These are phyloP conservation scores for Dinothrombium tinctorium DNA, from an alignment of 1,140 invertebrate genomes.

Conservation along the genomic window DNA sequence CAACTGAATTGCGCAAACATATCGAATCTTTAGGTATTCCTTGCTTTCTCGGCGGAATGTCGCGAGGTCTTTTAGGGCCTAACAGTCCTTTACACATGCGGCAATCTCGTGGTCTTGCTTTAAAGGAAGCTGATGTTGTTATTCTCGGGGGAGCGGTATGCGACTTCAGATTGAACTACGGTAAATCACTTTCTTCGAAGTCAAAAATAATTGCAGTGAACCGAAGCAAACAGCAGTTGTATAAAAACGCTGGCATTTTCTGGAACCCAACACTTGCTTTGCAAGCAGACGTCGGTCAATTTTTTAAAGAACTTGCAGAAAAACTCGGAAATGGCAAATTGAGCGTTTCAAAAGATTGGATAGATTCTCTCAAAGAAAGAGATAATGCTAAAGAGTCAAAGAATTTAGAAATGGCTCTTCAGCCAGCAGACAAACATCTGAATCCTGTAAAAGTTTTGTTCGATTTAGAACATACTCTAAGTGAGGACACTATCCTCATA, in stretches of 20 bases:
- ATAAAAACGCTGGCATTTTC: conserved; percentile 38
- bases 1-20: conserved; percentile 24
- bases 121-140: conserved; percentile 37
- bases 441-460: conserved; percentile 34
- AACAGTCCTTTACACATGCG: conserved; percentile 25
- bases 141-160: conserved; percentile 36
- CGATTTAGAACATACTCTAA: conserved; percentile 28
- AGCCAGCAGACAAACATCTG: conserved; percentile 28
- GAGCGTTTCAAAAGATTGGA: conserved; percentile 28
- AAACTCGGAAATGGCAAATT: conserved; percentile 16
- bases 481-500: conserved; percentile 27
- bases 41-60: conserved; percentile 37
- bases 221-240: conserved; percentile 29
- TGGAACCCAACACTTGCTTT: conserved; percentile 35
- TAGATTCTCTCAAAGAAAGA: conserved; percentile 24
- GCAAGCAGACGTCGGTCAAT: conserved; percentile 31
- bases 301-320: conserved; percentile 24
- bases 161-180: conserved; percentile 37
- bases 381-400: conserved; percentile 29
- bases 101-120: conserved; percentile 31
- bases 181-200: conserved; percentile 28
- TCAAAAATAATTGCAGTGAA: conserved; percentile 38
- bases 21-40: conserved; percentile 32
- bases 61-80: conserved; percentile 30
- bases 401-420: conserved; percentile 24